Evolutionary conservation across 2,888 invertebrate genomes (phyloP).

Genomic region (Orthonychiurus folsomi): DNA sequence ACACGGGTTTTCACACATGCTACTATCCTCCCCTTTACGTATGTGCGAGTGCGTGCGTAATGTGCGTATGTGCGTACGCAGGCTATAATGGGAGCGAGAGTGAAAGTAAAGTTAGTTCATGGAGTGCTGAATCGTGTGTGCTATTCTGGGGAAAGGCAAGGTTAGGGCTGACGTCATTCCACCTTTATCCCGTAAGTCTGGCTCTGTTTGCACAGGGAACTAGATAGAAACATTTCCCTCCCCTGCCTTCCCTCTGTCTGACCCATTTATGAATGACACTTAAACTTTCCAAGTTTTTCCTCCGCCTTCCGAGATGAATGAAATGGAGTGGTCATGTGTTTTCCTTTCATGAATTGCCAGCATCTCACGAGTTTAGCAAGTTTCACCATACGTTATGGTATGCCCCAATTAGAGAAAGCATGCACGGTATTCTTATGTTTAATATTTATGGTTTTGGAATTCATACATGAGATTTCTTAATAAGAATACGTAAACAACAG

Average conservation of each 20-base stretch:
- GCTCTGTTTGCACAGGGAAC: too few relatives aligned
- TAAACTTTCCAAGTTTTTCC: not conserved
- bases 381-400: too few relatives aligned
- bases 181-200: not conserved
- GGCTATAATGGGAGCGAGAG: too few relatives aligned
- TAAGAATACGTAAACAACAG: too few relatives aligned
- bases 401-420: too few relatives aligned
- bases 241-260: not conserved
- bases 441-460: not conserved
- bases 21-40: too few relatives aligned
- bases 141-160: not conserved
- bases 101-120: not conserved
- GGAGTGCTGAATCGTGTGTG: too few relatives aligned
- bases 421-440: constrained; percentile 2
- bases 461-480: not conserved
- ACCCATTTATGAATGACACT: not conserved
- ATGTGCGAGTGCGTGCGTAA: not conserved
- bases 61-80: not conserved
- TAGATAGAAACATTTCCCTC: too few relatives aligned
- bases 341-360: too few relatives aligned
- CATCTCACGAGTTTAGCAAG: too few relatives aligned
- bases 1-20: not conserved
- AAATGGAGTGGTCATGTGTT: not conserved
- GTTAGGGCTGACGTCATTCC: not conserved
- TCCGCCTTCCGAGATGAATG: not conserved